Evolutionary conservation across 1,140 invertebrate species (phyloP).

Genomic region (Bicyclus anynana): DNA sequence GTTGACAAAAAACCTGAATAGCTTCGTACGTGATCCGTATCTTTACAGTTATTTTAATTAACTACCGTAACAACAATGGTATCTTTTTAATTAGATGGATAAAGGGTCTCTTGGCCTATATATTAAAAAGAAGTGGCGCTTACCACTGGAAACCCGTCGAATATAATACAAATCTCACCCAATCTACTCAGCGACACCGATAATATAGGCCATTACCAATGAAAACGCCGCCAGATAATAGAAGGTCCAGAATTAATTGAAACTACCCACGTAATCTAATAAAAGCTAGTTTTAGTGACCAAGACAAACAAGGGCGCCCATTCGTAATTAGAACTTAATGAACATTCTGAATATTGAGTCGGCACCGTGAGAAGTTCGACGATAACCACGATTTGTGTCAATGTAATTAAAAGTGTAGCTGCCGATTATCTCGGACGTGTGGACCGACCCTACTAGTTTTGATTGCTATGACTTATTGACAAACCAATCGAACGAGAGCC

Average conservation of each 20-base stretch:
- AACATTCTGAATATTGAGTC: conserved; percentile 71
- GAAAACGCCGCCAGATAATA: conserved; percentile 64
- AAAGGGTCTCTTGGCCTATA: conserved; percentile 35
- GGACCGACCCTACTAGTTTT: conserved; percentile 61
- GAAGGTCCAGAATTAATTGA: conserved; percentile 71
- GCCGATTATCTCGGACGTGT: conserved; percentile 65
- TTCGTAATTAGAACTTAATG: conserved; percentile 76
- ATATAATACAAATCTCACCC: conserved; percentile 59
- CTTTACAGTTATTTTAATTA: conserved; percentile 22
- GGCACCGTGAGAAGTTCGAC: conserved; percentile 69
- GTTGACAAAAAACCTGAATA: conserved; percentile 7
- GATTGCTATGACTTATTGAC: conserved; percentile 58
- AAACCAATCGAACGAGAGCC: conserved; percentile 43
- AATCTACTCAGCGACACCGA: conserved; percentile 66
- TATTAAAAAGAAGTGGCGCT: conserved; percentile 37
- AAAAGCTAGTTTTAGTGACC: conserved; percentile 71
- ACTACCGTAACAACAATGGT: conserved; percentile 25
- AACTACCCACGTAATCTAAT: conserved; percentile 77
- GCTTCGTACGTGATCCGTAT: background rate
- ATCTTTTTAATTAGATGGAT: conserved; percentile 30
- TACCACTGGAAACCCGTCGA: conserved; percentile 48
- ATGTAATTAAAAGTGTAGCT: conserved; percentile 73
- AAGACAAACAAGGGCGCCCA: conserved; percentile 75
- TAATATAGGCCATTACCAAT: conserved; percentile 66
- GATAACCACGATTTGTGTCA: conserved; percentile 76